Conservation (phyloP, 2,888 invertebrate genomes). For the Kuschelorhynchus macadamiae region DNA sequence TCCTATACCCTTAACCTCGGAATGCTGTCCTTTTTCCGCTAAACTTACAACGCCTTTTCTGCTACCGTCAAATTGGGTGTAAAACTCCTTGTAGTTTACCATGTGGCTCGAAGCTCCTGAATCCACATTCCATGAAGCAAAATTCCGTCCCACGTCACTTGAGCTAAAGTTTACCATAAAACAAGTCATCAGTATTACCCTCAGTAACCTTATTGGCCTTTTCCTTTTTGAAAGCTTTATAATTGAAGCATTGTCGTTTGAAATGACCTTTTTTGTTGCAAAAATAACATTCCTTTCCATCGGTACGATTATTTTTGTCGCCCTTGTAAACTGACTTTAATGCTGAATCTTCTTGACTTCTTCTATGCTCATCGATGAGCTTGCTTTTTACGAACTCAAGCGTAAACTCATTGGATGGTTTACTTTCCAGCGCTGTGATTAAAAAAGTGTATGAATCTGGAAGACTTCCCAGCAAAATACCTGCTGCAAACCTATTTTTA, state of each 20-base stretch:
- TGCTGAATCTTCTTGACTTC: no score
- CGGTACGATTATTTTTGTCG: no score
- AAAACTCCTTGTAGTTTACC: conserved; percentile 19
- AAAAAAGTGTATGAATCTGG: no score
- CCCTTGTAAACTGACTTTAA: no score
- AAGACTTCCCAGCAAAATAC: no score
- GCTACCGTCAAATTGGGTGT: conserved; percentile 29
- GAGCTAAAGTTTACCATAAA: conserved; percentile 25
- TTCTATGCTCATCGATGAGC: no score
- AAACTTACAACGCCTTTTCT: conserved; percentile 27
- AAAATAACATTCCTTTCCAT: conserved; percentile 23
- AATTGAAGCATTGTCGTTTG: conserved; percentile 7
- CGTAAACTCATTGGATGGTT: no score
- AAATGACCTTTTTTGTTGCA: conserved; percentile 3
- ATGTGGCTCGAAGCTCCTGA: no score
- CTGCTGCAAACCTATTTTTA: no score
- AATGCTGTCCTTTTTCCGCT: conserved; percentile 27
- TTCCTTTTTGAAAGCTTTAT: conserved; percentile 18
- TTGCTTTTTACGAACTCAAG: no score
- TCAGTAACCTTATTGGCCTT: conserved; percentile 17
- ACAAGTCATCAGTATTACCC: conserved; percentile 13
- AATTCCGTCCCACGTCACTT: conserved; percentile 24
- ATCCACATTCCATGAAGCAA: conserved; percentile 27
- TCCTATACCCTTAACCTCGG: conserved; percentile 15
- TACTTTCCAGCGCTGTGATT: no score